phyloP scores from a whole-genome alignment of 2,113 vertebrate genomes.

The Aptenodytes forsteri region DNA sequence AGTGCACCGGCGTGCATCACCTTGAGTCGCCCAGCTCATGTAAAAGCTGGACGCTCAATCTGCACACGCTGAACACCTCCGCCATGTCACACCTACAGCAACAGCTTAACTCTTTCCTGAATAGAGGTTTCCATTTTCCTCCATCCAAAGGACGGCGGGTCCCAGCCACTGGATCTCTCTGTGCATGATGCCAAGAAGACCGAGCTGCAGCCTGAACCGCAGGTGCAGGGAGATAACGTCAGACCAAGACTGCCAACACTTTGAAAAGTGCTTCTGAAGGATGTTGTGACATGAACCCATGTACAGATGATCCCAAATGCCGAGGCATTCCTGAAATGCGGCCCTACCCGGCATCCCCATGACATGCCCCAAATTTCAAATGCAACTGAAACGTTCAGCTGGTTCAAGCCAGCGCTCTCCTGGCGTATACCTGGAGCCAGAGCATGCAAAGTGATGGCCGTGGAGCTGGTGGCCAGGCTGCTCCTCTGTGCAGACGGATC shows the following conservation, averaged over 20 bases:
- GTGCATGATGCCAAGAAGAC: neutral
- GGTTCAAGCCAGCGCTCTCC: neutral
- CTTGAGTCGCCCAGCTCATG: neutral
- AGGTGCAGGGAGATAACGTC: fast-evolving
- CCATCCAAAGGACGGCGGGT: neutral
- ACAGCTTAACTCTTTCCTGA: neutral
- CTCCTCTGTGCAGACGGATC: neutral
- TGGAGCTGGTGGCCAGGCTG: neutral
- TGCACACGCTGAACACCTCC: neutral
- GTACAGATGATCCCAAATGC: neutral
- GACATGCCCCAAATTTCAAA: neutral
- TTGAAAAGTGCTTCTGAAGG: neutral
- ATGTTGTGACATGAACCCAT: neutral
- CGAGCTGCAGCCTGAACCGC: neutral
- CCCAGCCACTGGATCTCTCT: neutral
- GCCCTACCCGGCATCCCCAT: neutral
- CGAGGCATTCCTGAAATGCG: neutral
- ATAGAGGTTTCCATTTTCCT: neutral
- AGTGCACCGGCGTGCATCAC: fast-evolving
- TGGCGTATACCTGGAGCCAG: neutral
- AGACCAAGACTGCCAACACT: neutral
- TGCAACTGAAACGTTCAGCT: neutral
- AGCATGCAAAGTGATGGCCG: neutral
- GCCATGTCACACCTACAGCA: neutral
- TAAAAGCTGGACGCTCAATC: neutral